A percentile compares a stretch with the other conserved stretches of the same genome.
Evolutionary conservation across 2,113 vertebrate genomes (phyloP).

Genomic region (human): DNA sequence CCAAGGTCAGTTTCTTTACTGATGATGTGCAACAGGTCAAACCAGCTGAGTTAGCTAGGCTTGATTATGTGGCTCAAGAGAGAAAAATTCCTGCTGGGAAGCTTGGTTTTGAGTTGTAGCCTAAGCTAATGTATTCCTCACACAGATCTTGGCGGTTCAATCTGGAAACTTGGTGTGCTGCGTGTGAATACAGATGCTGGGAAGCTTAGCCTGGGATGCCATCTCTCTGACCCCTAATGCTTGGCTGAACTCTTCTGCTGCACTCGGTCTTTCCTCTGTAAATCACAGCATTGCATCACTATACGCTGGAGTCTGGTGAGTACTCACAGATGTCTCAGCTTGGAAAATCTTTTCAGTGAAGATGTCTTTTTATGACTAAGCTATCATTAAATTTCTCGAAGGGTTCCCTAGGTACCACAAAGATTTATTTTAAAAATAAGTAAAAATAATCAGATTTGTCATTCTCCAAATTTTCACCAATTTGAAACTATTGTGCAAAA

Average conservation of each 20-base stretch:
- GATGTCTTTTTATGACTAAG: not conserved
- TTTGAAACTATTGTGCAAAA: not conserved
- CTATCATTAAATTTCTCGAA: not conserved
- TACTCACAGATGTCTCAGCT: not conserved
- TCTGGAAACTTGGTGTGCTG: not conserved
- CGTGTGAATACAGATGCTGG: not conserved
- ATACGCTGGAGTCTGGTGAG: not conserved
- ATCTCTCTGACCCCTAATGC: not conserved
- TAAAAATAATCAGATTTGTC: not conserved
- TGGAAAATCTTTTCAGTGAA: not conserved
- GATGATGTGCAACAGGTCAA: not conserved
- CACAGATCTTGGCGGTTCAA: not conserved
- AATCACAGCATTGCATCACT: not conserved
- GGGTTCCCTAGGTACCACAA: not conserved
- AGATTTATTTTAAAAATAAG: not conserved
- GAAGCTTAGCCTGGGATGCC: not conserved
- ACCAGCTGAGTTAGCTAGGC: not conserved
- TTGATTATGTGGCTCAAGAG: not conserved
- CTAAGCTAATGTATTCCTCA: not conserved
- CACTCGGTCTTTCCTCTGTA: not conserved
- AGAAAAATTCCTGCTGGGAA: not conserved
- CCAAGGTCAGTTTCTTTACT: not conserved
- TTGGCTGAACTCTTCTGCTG: not conserved
- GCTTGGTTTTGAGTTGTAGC: not conserved
- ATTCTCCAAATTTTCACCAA: constrained; percentile 3